Base-by-base conservation (phyloP, 2,797 vertebrate genomes). In the Vipera latastei region DNA sequence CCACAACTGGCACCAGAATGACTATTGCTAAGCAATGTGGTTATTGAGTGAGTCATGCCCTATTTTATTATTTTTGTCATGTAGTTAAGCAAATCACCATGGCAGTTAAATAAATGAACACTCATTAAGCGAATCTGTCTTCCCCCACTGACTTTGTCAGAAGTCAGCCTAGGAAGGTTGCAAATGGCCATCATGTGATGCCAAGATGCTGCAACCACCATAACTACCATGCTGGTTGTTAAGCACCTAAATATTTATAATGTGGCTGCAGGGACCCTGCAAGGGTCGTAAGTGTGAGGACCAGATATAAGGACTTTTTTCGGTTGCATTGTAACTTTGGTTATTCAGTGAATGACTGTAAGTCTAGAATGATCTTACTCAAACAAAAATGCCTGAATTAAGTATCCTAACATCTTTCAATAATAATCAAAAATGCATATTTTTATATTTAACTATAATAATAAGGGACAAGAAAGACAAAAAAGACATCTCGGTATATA, bases 321-420 rank as follows among this genome's bases (percentile, higher is more conserved):
- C 32, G 8, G 69, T 32, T 38, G 16, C 69, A 73, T 38, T 73
- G 32, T 73, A 73, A 73, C 65, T 73, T 73, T 73, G 69, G 14
- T 38, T 38, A 73, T 38, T 38, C 6, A 69, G n/a, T 69, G 14
- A 32, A 32, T 32, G 26, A 65, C 4, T 65, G 22, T 63, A 63
- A 65, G 11, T 8, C 11, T 65, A n/a, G 63, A 65, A 65, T 2
- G 12, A 65, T 1, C 4, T n/a, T 73, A 25, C n/a, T 4, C 13
- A 87, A 25, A 48, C 1, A 93, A 88, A 96, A 93, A 69, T 4
- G 91, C 14, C 2, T 83, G 28, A 94, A 86, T 13, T 92, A 90
- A 92, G 91, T 91, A 86, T 61, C n/a, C 13, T 6, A 1, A 90
- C 92, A n/a, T 94, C 16, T 88, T 88, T 94, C 60, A 83, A 48